Evolutionary conservation across 2,113 vertebrate species (phyloP), one percentile per base, ranked within the genome.

Genomic region (Coptodon bakossiorum): DNA sequence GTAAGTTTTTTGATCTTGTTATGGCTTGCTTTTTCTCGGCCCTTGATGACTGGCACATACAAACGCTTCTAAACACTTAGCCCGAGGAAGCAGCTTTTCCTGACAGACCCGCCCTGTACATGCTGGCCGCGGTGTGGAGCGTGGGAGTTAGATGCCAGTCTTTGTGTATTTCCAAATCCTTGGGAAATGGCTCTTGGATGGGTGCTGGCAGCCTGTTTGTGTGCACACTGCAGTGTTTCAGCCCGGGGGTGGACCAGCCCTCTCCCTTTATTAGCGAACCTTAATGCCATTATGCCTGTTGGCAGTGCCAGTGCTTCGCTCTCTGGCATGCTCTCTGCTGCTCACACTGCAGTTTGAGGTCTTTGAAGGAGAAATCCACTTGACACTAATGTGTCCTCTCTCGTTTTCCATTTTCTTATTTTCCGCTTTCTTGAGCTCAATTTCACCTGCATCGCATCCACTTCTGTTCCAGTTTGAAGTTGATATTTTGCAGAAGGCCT

Each of bases 271-370:
- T 94, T 93, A 93, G 89, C 6, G 27, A 76, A 83, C 80, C 86
- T 86, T 94, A 93, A 94, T 95, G 85, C 90, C 92, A 93, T 94
- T 94, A 92, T 85, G 85, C 57, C 87, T 88, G 85, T 88, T 93
- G 94, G 92, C 89, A 40, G 68, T 86, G 83, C 91, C 89, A 73
- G 80, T 31, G 90, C 82, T 83, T 82, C 29, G 86, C 53, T 82
- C 34, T 76, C 85, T 92, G 93, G 92, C 93, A 92, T 66, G 88
- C 84, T 86, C 61, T 48, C 76, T 6, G 82, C 89, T 88, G 90
- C 92, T 94, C 91, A 89, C 48, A 6, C 91, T 89, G 89, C 91
- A 88, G 66, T 88, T 92, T 79, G 22, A 29, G 34, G 56, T 71
- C 40, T 86, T 76, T 50, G 36, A 85, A 89, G 76, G 38, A 90